phyloP scores from a whole-genome alignment of 2,113 vertebrate species.

The Eptatretus burgeri region DNA sequence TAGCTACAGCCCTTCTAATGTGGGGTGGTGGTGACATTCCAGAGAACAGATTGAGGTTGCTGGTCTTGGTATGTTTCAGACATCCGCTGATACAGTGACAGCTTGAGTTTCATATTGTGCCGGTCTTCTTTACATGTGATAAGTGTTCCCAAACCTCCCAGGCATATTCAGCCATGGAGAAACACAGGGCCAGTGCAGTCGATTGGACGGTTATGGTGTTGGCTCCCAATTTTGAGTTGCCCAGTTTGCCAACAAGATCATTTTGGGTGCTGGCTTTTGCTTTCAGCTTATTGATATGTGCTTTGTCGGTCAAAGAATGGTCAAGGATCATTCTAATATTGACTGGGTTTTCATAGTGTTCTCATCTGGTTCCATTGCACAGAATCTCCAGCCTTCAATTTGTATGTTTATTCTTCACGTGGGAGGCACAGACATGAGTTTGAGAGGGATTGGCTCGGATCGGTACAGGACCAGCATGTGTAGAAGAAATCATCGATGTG shows the following conservation, averaged over 20 bases:
- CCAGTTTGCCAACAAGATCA: background rate
- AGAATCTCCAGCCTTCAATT: no score
- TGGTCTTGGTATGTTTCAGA: background rate
- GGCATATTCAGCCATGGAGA: background rate
- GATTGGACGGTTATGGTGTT: background rate
- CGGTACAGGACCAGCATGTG: no score
- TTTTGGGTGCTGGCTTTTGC: background rate
- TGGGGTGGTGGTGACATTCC: background rate
- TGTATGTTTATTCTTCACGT: no score
- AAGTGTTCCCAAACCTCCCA: background rate
- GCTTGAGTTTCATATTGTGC: background rate
- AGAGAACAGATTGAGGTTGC: background rate
- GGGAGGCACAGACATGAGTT: no score
- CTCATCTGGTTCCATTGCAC: no score
- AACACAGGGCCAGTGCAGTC: background rate
- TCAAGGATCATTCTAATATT: no score
- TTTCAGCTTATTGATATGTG: no score
- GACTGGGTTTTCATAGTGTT: no score
- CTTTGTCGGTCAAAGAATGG: no score
- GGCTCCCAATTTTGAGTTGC: background rate
- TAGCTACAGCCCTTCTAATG: no score
- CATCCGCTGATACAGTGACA: background rate
- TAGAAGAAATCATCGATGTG: no score
- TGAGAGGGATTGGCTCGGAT: no score
- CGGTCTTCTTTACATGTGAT: constrained; percentile 1